Base-by-base conservation (phyloP, 2,113 vertebrate genomes). In the Urocynchramus pylzowi region DNA sequence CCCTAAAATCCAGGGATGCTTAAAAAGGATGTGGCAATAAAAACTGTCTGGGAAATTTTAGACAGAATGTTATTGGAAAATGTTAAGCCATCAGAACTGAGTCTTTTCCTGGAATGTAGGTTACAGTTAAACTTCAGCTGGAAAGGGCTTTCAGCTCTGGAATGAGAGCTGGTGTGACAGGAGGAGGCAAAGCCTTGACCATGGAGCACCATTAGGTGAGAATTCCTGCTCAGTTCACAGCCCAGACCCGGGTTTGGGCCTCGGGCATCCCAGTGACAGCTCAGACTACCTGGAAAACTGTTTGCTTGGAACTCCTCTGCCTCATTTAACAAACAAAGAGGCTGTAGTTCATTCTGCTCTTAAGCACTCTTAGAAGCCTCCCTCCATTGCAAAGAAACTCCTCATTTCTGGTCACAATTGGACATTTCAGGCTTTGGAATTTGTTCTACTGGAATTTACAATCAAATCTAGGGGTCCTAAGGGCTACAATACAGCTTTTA, bases 51-150 rank as follows among this genome's bases (percentile, higher is more conserved):
- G 78, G 87, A 89, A 84, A 33, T 37, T 52, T 74, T 5, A 94
- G 87, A 64, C 64, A 75, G 56, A 79, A 54, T 33, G 60, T 92
- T 87, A 60, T 35, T 84, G 92, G 93, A 95, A 96, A 93, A 95
- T 44, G 33, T 89, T 70, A 75, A 89, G 70, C 69, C 77, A 49
- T 79, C 60, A 78, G 87, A 74, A 84, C 12, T 30, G 64, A 87
- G 45, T 30, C 79, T 88, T 88, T 56, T 82, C 81, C 89, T 87
- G 95, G 91, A 91, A 94, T 8, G 71, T 41, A 37, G 1, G 4
- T 69, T 73, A 16, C 49, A 64, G 79, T 24, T 75, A 33, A 84
- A 84, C 76, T 89, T 69, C 84, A 95, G 80, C 73, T 89, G 73
- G 93, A 41, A 89, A 61, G 33, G 20, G 64, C 23, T 77, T 54